Evolutionary conservation across 1,140 invertebrate genomes (phyloP).

Genomic region (Leptopilina boulardi): DNA sequence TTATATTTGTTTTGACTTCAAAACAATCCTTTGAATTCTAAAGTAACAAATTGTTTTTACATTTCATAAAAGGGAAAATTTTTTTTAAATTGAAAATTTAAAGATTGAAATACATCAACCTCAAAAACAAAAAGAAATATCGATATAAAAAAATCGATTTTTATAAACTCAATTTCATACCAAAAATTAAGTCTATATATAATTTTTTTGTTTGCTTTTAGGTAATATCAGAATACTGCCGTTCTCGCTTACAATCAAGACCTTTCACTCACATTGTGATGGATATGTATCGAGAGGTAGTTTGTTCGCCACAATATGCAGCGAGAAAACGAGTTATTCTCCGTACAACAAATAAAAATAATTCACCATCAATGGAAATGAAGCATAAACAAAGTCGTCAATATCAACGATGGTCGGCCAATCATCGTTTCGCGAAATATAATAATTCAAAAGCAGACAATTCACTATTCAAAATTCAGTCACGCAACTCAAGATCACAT

Average conservation of each 20-base stretch:
- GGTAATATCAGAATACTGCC: constrained; percentile 80
- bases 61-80: no score
- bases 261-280: constrained; percentile 80
- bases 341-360: constrained; percentile 49
- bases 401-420: constrained; percentile 41
- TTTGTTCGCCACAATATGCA: constrained; percentile 69
- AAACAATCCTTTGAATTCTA: no score
- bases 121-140: no score
- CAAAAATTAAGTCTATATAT: no score
- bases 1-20: no score
- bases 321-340: constrained; percentile 63
- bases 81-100: no score
- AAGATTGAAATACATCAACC: no score
- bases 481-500: constrained; percentile 71
- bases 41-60: no score
- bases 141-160: no score
- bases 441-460: constrained; percentile 57
- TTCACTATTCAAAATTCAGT: constrained; percentile 66
- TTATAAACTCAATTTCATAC: no score
- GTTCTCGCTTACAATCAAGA: constrained; percentile 74
- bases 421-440: constrained; percentile 50
- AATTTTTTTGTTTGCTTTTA: constrained; percentile 60
- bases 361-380: constrained; percentile 6
- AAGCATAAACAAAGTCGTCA: constrained; percentile 44
- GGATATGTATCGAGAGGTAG: constrained; percentile 79